phyloP scores from a whole-genome alignment of 2,888 invertebrate genomes.

The Leptinotarsa rubiginosa region DNA sequence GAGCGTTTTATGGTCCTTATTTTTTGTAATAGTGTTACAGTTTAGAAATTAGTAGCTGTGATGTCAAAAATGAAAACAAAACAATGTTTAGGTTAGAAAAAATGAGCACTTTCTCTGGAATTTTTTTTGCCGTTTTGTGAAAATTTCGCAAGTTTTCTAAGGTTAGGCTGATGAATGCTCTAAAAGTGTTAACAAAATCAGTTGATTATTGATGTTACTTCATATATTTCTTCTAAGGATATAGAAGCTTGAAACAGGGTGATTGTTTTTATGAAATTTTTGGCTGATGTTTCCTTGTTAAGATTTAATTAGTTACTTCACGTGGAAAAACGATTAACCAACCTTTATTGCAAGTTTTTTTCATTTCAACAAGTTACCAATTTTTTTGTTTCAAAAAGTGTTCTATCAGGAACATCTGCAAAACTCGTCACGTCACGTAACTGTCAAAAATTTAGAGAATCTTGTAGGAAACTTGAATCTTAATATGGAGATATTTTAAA shows the following conservation, averaged over 20 bases:
- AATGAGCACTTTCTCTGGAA: constrained; percentile 43
- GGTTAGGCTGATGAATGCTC: constrained; percentile 36
- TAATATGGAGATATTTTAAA: not conserved
- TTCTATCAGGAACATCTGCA: too few relatives aligned
- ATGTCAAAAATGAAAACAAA: constrained; percentile 57
- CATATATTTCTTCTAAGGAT: not conserved
- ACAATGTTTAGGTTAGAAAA: constrained; percentile 56
- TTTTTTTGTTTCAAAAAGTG: too few relatives aligned
- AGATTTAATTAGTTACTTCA: not conserved
- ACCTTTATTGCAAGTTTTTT: too few relatives aligned
- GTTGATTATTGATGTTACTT: constrained; percentile 2
- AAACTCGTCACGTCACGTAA: too few relatives aligned
- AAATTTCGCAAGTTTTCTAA: constrained; percentile 33
- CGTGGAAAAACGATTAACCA: too few relatives aligned
- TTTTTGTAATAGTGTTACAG: constrained; percentile 58
- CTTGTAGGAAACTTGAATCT: not conserved
- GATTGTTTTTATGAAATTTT: constrained; percentile 31
- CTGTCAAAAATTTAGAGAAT: not conserved
- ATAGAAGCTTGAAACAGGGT: constrained; percentile 32
- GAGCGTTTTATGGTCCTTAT: constrained; percentile 39
- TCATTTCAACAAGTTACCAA: too few relatives aligned
- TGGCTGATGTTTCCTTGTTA: constrained; percentile 31
- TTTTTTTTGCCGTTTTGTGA: constrained; percentile 37
- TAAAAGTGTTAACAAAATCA: constrained; percentile 30
- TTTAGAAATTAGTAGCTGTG: constrained; percentile 63